Evolutionary conservation across 2,888 invertebrate species (phyloP).

Genomic region (Lamellibrachia satsuma): DNA sequence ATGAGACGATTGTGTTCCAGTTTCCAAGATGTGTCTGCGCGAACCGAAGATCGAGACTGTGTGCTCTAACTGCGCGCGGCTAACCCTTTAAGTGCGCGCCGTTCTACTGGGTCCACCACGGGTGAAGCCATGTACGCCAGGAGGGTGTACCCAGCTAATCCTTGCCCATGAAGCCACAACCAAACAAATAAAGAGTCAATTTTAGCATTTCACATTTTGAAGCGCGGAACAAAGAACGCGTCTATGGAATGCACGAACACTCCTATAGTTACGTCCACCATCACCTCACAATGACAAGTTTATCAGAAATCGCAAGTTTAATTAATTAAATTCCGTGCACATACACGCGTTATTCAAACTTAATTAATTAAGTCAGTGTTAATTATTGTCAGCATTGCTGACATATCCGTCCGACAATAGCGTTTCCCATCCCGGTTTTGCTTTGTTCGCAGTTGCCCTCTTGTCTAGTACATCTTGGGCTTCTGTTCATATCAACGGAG

Average conservation of each 20-base stretch:
- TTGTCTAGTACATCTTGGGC: too few species aligned
- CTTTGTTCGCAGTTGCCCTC: background rate
- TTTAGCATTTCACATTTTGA: background rate
- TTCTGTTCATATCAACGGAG: too few species aligned
- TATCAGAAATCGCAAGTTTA: background rate
- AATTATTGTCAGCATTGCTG: background rate
- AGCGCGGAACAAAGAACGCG: background rate
- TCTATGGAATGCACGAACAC: background rate
- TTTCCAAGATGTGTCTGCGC: background rate
- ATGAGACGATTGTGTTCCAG: background rate
- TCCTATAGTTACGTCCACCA: background rate
- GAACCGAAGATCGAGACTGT: background rate
- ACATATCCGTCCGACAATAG: background rate
- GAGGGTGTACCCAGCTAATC: background rate
- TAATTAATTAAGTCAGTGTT: background rate
- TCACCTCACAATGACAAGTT: background rate
- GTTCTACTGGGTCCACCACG: background rate
- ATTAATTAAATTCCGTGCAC: background rate
- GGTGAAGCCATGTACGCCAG: background rate
- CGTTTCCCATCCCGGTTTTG: background rate
- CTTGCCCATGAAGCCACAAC: background rate
- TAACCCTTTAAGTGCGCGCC: background rate
- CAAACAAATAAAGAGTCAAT: background rate
- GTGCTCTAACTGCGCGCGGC: background rate
- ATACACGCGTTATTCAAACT: background rate